phyloP scores from a whole-genome alignment of 2,113 vertebrate species.

The Colistium nudipinnis region DNA sequence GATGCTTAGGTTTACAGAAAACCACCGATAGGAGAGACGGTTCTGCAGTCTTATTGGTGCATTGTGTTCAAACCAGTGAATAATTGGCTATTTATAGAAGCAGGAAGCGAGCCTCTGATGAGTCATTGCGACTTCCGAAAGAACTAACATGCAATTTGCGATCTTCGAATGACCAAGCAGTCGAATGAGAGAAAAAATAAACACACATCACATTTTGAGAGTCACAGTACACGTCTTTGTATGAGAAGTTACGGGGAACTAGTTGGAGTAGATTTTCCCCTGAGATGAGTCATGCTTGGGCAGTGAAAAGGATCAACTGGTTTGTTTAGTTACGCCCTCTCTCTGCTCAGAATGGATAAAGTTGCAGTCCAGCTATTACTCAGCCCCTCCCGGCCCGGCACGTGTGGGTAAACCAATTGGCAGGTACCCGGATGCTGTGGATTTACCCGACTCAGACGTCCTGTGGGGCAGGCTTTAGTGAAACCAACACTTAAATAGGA shows the following conservation, averaged over 20 bases:
- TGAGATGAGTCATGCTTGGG: slow-evolving; percentile 31
- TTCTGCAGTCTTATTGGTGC: slow-evolving; percentile 32
- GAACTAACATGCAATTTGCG: slow-evolving; percentile 35
- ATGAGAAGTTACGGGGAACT: neutral
- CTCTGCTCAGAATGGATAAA: neutral
- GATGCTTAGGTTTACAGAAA: slow-evolving; percentile 25
- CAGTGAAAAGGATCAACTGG: neutral
- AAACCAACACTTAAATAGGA: slow-evolving; percentile 59
- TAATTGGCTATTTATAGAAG: slow-evolving; percentile 67
- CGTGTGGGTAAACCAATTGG: slow-evolving; percentile 13
- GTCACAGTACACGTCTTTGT: neutral
- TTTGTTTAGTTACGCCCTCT: no score
- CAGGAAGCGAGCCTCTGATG: slow-evolving; percentile 60
- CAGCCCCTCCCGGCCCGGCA: slow-evolving; percentile 1
- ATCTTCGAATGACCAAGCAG: slow-evolving; percentile 47
- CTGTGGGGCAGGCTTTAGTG: slow-evolving; percentile 41
- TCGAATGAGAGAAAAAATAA: slow-evolving; percentile 13
- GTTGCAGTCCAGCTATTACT: slow-evolving; percentile 1
- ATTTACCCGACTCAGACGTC: slow-evolving; percentile 19
- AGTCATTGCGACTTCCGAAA: slow-evolving; percentile 71
- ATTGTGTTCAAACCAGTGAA: slow-evolving; percentile 47
- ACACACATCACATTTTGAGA: neutral
- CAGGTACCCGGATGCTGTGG: no score
- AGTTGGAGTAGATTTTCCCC: neutral
- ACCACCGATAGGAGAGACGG: slow-evolving; percentile 15